These are phyloP conservation scores for Athrips mouffetella DNA, from an alignment of 2,888 invertebrate species.

Conservation along the genomic window DNA sequence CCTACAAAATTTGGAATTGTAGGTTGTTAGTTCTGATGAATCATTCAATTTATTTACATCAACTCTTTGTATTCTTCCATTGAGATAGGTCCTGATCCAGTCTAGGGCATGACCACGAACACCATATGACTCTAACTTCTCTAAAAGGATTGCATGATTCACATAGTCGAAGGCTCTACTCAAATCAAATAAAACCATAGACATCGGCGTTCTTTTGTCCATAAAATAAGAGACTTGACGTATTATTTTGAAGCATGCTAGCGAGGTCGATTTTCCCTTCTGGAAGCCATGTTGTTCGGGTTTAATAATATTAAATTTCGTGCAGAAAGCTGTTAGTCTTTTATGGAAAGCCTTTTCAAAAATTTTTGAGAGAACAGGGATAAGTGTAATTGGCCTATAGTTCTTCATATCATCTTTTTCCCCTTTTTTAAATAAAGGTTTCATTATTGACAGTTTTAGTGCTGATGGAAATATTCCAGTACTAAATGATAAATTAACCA, in stretches of 20 bases:
- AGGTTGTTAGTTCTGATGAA: background rate
- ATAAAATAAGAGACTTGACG: background rate
- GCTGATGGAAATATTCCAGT: background rate
- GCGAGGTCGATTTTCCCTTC: background rate
- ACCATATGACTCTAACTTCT: background rate
- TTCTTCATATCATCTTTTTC: background rate
- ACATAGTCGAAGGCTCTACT: constrained; percentile 5
- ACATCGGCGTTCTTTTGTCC: background rate
- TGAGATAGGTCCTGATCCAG: background rate
- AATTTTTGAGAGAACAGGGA: background rate
- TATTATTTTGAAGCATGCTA: background rate
- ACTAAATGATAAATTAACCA: background rate
- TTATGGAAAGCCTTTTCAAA: background rate
- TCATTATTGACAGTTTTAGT: background rate
- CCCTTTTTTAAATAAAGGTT: background rate
- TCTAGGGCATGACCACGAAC: background rate
- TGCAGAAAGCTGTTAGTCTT: background rate
- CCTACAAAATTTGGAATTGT: background rate
- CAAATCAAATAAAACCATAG: constrained; percentile 3
- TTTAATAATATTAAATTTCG: background rate
- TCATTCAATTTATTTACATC: background rate
- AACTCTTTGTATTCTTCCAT: constrained; percentile 1
- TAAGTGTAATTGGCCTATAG: background rate
- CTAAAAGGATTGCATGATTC: background rate
- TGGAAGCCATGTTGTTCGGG: constrained; percentile 7